A percentile compares a stretch with the other conserved stretches of the same genome.
phyloP scores from a whole-genome alignment of 2,113 vertebrate genomes.

The Hoplias malabaricus region DNA sequence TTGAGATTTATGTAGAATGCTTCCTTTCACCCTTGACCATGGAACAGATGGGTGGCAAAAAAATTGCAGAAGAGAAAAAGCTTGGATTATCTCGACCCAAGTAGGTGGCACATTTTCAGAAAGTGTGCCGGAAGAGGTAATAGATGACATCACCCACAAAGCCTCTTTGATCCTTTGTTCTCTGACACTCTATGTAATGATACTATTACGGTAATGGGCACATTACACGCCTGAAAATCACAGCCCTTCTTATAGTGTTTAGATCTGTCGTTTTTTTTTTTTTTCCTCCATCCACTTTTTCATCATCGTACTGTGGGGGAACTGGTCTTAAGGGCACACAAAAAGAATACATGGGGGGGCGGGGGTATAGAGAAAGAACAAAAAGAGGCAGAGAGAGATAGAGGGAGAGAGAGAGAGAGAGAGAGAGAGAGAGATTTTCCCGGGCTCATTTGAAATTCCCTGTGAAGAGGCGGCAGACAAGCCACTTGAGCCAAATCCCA shows the following conservation, averaged over 20 bases:
- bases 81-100: constrained; percentile 16
- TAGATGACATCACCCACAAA: constrained; percentile 37
- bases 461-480: constrained; percentile 40
- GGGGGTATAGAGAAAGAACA: too few species aligned
- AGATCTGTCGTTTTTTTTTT: background rate
- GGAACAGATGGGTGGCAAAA: background rate
- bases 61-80: background rate
- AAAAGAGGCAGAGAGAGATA: background rate
- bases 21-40: background rate
- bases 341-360: background rate
- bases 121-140: constrained; percentile 20
- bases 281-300: constrained; percentile 27
- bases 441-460: constrained; percentile 40
- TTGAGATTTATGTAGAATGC: background rate
- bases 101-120: constrained; percentile 13
- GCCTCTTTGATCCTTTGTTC: constrained; percentile 41
- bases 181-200: constrained; percentile 42
- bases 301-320: constrained; percentile 19
- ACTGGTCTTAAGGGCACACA: constrained; percentile 16
- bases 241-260: constrained; percentile 21
- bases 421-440: constrained; percentile 18
- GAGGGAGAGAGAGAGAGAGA: background rate
- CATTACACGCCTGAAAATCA: constrained; percentile 31
- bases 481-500: constrained; percentile 31
- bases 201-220: constrained; percentile 35